These are phyloP conservation scores for Pollenia griseotomentosa DNA, from an alignment of 2,888 invertebrate genomes.

Conservation along the genomic window DNA sequence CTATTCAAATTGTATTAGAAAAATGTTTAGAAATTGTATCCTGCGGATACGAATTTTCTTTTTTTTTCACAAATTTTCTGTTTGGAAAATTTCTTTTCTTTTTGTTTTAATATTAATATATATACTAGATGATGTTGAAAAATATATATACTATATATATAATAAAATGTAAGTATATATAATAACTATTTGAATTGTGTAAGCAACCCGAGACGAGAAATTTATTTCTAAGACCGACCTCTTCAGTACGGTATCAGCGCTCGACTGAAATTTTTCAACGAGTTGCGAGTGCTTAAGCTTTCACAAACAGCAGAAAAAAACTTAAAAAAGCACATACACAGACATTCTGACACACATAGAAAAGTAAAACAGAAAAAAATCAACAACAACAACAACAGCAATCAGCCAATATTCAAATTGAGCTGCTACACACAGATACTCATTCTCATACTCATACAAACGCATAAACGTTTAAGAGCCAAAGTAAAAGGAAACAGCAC, in stretches of 20 bases:
- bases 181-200: slow-evolving; percentile 67
- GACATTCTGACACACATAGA: slow-evolving; percentile 15
- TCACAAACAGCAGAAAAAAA: slow-evolving; percentile 74
- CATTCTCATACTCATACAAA: slow-evolving; percentile 12
- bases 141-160: slow-evolving; percentile 58
- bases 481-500: slow-evolving; percentile 36
- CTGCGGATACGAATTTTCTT: slow-evolving; percentile 59
- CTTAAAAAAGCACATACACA: slow-evolving; percentile 50
- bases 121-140: slow-evolving; percentile 52
- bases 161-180: slow-evolving; percentile 53
- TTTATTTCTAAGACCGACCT: slow-evolving; percentile 81
- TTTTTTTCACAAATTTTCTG: slow-evolving; percentile 46
- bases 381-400: slow-evolving; percentile 1
- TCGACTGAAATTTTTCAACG: slow-evolving; percentile 83
- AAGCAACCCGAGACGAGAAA: slow-evolving; percentile 73
- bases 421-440: slow-evolving; percentile 49
- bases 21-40: slow-evolving; percentile 59
- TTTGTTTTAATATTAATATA: slow-evolving; percentile 46
- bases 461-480: slow-evolving; percentile 1
- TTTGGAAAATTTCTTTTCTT: slow-evolving; percentile 56
- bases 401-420: slow-evolving; percentile 53
- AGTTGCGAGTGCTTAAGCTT: slow-evolving; percentile 82
- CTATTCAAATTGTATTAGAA: slow-evolving; percentile 49
- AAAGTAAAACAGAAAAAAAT: not conserved
- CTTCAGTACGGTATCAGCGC: slow-evolving; percentile 84